These are phyloP conservation scores for Pachyrhynchus sulphureomaculatus DNA, from an alignment of 1,140 invertebrate genomes.

Conservation along the genomic window DNA sequence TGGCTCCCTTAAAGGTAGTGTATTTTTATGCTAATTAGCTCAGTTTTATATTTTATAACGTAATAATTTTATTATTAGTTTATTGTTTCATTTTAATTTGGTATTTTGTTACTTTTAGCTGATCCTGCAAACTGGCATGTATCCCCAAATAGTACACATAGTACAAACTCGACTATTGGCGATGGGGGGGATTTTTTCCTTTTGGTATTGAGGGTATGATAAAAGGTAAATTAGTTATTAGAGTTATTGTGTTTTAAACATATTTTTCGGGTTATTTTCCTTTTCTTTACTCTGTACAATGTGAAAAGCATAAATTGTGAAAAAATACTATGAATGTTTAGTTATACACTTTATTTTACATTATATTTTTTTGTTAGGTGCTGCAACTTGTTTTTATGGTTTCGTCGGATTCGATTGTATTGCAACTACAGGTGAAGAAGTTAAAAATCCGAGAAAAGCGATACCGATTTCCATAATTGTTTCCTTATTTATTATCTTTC, in stretches of 20 bases:
- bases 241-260: not conserved
- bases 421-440: slow-evolving; percentile 84
- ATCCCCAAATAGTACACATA: slow-evolving; percentile 54
- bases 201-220: slow-evolving; percentile 82
- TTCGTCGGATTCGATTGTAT: slow-evolving; percentile 92
- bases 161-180: slow-evolving; percentile 55
- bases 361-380: slow-evolving; percentile 56
- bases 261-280: not conserved
- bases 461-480: slow-evolving; percentile 86
- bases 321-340: too few species aligned
- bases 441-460: slow-evolving; percentile 82
- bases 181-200: slow-evolving; percentile 82
- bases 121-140: slow-evolving; percentile 69
- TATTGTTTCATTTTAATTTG: too few species aligned
- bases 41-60: too few species aligned
- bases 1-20: slow-evolving; percentile 75
- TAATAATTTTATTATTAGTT: too few species aligned
- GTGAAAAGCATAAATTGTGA: not conserved
- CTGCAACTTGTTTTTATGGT: slow-evolving; percentile 90
- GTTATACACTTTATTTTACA: too few species aligned
- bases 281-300: not conserved
- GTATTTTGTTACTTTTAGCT: slow-evolving; percentile 51
- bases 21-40: slow-evolving; percentile 27
- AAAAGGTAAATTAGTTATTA: slow-evolving; percentile 53
- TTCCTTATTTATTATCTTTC: slow-evolving; percentile 75